Evolutionary conservation across 2,797 vertebrate species (phyloP).

Genomic region (Rhinatrema bivittatum): DNA sequence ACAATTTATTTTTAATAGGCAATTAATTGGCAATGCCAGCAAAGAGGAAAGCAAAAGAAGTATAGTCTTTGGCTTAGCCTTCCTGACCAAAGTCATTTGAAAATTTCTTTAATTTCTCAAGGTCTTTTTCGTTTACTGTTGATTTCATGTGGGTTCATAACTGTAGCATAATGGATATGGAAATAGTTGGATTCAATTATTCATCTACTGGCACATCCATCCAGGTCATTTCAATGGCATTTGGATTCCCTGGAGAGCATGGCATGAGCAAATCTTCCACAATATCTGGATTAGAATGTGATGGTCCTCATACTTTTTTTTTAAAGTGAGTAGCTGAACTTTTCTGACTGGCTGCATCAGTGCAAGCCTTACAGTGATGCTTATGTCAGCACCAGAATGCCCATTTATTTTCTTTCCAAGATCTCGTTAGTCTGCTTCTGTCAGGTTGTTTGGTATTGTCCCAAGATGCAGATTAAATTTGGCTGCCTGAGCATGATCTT

Average conservation of each 20-base stretch:
- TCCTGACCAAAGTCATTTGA: too few relatives aligned
- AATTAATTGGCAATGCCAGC: too few relatives aligned
- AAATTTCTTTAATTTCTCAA: too few relatives aligned
- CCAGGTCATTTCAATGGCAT: constrained; percentile 89
- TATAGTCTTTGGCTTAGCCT: too few relatives aligned
- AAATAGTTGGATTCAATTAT: constrained; percentile 83
- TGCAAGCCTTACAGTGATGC: constrained; percentile 89
- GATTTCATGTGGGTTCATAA: too few relatives aligned
- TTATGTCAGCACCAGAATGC: constrained; percentile 92
- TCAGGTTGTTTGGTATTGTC: constrained; percentile 69
- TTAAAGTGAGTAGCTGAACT: constrained; percentile 96
- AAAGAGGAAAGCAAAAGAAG: too few relatives aligned
- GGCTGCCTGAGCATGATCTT: constrained; percentile 81
- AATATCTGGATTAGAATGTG: constrained; percentile 65
- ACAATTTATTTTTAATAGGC: too few relatives aligned
- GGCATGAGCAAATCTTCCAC: constrained; percentile 84
- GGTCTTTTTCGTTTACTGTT: too few relatives aligned
- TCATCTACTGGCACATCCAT: constrained; percentile 91
- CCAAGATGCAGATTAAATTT: constrained; percentile 95
- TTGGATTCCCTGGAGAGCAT: constrained; percentile 88
- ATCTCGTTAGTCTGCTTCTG: constrained; percentile 71
- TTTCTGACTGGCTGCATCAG: constrained; percentile 96
- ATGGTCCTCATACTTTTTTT: constrained; percentile 78
- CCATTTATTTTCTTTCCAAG: constrained; percentile 84
- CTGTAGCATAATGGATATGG: too few relatives aligned